Evolutionary conservation across 2,113 vertebrate genomes (phyloP).

Genomic region (Buteo buteo): DNA sequence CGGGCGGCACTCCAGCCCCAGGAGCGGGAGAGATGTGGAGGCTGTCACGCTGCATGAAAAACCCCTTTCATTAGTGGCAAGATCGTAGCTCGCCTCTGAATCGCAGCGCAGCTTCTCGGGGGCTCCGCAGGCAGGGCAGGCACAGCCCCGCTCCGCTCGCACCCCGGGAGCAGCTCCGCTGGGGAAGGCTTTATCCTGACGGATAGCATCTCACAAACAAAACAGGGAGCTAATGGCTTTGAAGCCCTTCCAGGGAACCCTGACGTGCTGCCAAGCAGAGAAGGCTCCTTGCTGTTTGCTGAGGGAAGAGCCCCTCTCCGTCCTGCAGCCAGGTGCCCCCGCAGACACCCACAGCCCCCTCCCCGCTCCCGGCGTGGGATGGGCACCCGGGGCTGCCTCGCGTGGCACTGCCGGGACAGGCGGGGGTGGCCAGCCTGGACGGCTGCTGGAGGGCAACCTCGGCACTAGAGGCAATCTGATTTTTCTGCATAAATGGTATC

Average conservation of each 20-base stretch:
- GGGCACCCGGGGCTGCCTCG: not conserved
- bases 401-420: not conserved
- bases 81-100: not conserved
- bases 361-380: rapidly evolving
- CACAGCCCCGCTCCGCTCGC: not conserved
- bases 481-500: not conserved
- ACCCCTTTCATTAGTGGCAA: not conserved
- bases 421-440: not conserved
- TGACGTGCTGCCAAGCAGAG: not conserved
- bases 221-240: not conserved
- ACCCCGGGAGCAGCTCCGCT: not conserved
- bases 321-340: not conserved
- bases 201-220: not conserved
- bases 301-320: not conserved
- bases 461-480: not conserved
- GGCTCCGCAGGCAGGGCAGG: not conserved
- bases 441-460: not conserved
- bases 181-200: not conserved
- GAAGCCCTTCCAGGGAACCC: not conserved
- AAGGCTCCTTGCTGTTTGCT: not conserved
- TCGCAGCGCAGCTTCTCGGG: not conserved
- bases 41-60: conserved; percentile 16
- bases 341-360: not conserved
- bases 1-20: not conserved
- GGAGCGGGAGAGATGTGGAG: not conserved